Conservation (phyloP, 2,113 vertebrate species). For the Aix galericulata region DNA sequence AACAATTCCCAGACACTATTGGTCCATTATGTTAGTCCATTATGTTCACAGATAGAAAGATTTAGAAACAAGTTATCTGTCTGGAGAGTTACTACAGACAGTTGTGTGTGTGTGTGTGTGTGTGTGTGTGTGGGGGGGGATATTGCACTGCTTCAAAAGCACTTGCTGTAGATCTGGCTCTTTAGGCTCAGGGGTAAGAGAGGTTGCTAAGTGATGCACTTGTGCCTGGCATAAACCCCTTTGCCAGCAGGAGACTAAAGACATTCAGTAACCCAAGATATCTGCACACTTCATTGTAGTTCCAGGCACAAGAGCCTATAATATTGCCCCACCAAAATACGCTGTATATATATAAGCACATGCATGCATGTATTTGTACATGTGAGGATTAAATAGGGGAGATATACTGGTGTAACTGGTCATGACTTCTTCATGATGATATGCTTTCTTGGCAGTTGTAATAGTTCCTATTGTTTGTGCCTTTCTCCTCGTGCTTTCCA, state of each 20-base stretch:
- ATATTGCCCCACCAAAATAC: fast-evolving
- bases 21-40: not conserved
- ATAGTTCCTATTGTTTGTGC: not conserved
- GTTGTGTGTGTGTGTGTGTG: too few species aligned
- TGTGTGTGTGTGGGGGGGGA: not conserved
- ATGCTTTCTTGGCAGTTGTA: not conserved
- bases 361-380: fast-evolving
- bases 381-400: not conserved
- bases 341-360: fast-evolving
- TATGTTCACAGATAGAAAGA: not conserved
- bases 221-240: not conserved
- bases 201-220: fast-evolving
- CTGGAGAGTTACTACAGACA: not conserved
- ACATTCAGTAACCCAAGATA: not conserved
- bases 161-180: fast-evolving
- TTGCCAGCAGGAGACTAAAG: not conserved
- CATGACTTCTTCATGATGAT: fast-evolving
- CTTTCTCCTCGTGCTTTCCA: not conserved
- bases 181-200: not conserved
- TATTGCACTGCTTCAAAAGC: not conserved
- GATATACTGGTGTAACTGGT: not conserved
- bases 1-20: not conserved
- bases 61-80: not conserved
- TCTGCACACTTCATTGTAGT: not conserved
- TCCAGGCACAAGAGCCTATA: fast-evolving